phyloP scores from a whole-genome alignment of 2,888 invertebrate genomes.

The Eristalis intricaria region DNA sequence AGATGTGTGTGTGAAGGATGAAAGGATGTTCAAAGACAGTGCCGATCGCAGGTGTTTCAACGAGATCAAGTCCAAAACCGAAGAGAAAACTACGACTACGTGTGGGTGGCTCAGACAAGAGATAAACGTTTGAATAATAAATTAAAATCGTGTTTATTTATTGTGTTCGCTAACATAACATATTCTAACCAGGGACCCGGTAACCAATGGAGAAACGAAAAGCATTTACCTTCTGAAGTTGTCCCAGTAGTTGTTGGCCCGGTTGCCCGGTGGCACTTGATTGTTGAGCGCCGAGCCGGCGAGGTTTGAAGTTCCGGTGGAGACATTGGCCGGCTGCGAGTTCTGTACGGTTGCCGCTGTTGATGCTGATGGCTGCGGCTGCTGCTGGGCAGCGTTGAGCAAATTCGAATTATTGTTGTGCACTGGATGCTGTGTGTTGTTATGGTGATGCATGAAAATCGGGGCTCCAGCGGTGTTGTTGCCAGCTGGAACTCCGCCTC shows the following conservation, averaged over 20 bases:
- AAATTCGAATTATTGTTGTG: constrained; percentile 79
- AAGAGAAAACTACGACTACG: background rate
- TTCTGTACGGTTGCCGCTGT: constrained; percentile 53
- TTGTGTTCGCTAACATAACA: constrained; percentile 43
- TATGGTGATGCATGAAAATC: constrained; percentile 81
- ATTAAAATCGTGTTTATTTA: constrained; percentile 39
- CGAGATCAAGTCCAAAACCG: background rate
- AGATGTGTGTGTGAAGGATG: background rate
- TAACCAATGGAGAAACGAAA: constrained; percentile 19
- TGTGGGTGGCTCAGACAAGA: background rate
- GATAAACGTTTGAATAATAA: constrained; percentile 32
- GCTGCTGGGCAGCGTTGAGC: constrained; percentile 76
- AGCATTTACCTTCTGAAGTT: constrained; percentile 92
- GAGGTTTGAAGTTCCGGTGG: constrained; percentile 76
- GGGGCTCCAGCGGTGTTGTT: constrained; percentile 75
- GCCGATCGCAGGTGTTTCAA: background rate
- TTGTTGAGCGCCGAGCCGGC: constrained; percentile 86
- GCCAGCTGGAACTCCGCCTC: constrained; percentile 71
- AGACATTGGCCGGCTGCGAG: constrained; percentile 63
- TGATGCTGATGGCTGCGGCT: constrained; percentile 73
- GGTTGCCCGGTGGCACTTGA: constrained; percentile 94
- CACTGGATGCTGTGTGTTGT: constrained; percentile 79
- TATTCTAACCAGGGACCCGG: constrained; percentile 29
- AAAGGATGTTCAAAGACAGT: background rate
- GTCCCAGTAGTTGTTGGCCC: constrained; percentile 97